Evolutionary conservation across 2,888 invertebrate species (phyloP), one percentile per base, ranked within the genome.

Genomic region (Argyresthia albistria): DNA sequence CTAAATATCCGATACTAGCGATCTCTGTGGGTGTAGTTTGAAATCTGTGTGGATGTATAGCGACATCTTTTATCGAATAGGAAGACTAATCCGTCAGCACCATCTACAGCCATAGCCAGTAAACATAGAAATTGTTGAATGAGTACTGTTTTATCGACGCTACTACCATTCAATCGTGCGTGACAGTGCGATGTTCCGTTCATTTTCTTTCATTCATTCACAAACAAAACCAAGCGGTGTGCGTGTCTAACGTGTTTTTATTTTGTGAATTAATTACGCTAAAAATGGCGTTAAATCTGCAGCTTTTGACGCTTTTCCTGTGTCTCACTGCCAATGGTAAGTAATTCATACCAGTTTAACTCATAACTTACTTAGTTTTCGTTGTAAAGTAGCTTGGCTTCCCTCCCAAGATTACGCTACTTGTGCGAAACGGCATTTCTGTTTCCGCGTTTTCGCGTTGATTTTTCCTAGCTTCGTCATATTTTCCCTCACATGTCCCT

Each of bases 291-390:
- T 65, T 58, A 59, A 69, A 69, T 60, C 63, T 60, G 15, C 56
- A 69, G 60, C 67, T 58, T 66, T 63, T 73, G 46, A 43, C 64
- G 49, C 48, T 75, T 54, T 46, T 76, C 53, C 53, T 73, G 52
- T 70, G 66, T 62, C 58, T 73, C 52, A 52, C 60, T 39, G 53
- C 65, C 25, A 56, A 61, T 54, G 79, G 81, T 82, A 57, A 80
- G 81, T 43, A 35, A 8, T 73, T 50, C 11, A 11, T 6, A 11
- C 42, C 42, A 42, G n/a, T 42, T 11, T 42, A 42, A 42, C 42
- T 12, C 10, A 7, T 10, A 6, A 12, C 4, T 10, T 12, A 6
- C 12, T 4, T 42, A 42, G 42, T 42, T 6, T 42, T 12, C 42
- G 0, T 42, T 12, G 12, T 10, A 42, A 42, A 10, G 12, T 42